These are phyloP conservation scores for Montifringilla adamsi DNA, from an alignment of 2,113 vertebrate species.

Conservation along the genomic window DNA sequence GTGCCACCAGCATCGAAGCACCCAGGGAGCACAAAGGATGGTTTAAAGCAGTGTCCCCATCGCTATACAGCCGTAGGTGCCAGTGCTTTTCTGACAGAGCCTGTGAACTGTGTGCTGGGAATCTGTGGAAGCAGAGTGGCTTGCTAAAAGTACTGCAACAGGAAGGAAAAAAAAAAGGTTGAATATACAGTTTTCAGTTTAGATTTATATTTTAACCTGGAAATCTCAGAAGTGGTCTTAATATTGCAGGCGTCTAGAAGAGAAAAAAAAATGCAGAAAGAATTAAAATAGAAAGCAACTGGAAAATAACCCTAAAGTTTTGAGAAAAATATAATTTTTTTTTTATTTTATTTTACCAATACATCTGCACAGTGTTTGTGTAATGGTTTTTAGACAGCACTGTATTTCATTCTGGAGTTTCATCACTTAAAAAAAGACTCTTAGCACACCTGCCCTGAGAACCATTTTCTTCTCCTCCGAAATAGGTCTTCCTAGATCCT, in stretches of 20 bases:
- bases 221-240: background rate
- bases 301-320: background rate
- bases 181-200: background rate
- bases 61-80: background rate
- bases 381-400: background rate
- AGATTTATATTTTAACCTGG: background rate
- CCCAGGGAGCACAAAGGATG: background rate
- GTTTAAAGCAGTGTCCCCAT: background rate
- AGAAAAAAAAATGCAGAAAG: background rate
- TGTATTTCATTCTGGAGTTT: background rate
- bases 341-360: background rate
- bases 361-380: background rate
- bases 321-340: background rate
- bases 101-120: background rate
- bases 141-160: background rate
- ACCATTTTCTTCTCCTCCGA: background rate
- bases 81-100: background rate
- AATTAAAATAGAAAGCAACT: background rate
- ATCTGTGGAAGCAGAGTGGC: background rate
- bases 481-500: background rate
- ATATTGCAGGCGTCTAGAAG: background rate
- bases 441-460: background rate
- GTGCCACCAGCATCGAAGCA: too few species aligned
- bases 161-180: fast-evolving
- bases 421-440: background rate